A percentile compares a stretch with the other conserved stretches of the same genome.
phyloP scores from a whole-genome alignment of 2,113 vertebrate genomes.

The Takifugu bimaculatus region DNA sequence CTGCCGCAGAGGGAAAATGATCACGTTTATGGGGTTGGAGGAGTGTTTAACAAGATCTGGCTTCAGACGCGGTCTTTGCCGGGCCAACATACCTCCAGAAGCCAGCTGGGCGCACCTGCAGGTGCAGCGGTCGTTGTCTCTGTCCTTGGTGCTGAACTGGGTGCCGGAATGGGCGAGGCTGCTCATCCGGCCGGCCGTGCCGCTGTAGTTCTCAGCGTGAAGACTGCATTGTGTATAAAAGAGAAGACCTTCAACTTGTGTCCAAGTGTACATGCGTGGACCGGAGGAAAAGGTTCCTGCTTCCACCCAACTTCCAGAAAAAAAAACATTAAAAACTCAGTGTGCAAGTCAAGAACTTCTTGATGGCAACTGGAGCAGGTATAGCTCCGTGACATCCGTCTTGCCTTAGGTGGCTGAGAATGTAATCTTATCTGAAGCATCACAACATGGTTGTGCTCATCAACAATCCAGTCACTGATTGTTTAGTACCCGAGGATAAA shows the following conservation, averaged over 20 bases:
- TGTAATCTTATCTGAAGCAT: too few species aligned
- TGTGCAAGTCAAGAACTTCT: too few species aligned
- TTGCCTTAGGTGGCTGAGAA: too few species aligned
- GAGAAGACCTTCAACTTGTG: background rate
- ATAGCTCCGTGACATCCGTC: too few species aligned
- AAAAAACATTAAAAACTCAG: too few species aligned
- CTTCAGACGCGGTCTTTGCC: background rate
- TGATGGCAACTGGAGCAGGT: too few species aligned
- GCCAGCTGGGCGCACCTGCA: constrained; percentile 78
- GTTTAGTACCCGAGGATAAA: background rate
- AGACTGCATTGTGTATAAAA: constrained; percentile 55
- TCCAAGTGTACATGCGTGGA: too few species aligned
- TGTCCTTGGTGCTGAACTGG: constrained; percentile 80
- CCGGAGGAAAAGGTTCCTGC: too few species aligned
- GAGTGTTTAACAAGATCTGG: constrained; percentile 25
- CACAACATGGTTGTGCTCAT: background rate
- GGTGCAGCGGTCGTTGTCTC: constrained; percentile 73
- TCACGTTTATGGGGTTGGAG: constrained; percentile 44
- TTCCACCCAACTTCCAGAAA: too few species aligned
- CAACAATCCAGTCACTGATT: too few species aligned
- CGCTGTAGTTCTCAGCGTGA: constrained; percentile 63
- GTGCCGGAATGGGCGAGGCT: constrained; percentile 74
- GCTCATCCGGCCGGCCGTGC: constrained; percentile 74
- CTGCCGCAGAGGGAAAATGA: constrained; percentile 36
- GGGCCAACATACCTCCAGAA: constrained; percentile 66